phyloP scores from a whole-genome alignment of 1,140 invertebrate genomes.

The Cheumatopsyche charites region DNA sequence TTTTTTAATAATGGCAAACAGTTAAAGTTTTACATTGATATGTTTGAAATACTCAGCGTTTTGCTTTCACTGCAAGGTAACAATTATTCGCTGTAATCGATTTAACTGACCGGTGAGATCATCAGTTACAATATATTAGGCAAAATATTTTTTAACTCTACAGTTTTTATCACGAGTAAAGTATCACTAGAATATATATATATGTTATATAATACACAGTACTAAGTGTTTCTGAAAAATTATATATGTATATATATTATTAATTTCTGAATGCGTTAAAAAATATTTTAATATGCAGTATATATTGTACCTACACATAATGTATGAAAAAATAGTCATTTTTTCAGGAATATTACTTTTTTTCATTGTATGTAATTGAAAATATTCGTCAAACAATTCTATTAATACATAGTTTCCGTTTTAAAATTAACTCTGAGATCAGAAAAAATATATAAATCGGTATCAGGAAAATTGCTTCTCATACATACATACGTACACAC shows the following conservation, averaged over 20 bases:
- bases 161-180: constrained; percentile 31
- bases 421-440: constrained; percentile 13
- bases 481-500: constrained; percentile 10
- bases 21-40: constrained; percentile 49
- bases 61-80: constrained; percentile 37
- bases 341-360: constrained; percentile 9
- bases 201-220: neutral
- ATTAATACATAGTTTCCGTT: neutral
- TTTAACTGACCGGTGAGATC: constrained; percentile 25
- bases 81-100: constrained; percentile 34
- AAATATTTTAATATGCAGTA: constrained; percentile 11
- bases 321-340: constrained; percentile 26
- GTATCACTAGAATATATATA: constrained; percentile 26
- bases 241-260: neutral
- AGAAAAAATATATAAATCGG: constrained; percentile 23
- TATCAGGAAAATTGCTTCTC: neutral
- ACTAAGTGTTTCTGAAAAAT: constrained; percentile 26
- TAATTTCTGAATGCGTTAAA: neutral
- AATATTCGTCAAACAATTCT: constrained; percentile 8
- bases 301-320: constrained; percentile 20
- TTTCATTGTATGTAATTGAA: constrained; percentile 15
- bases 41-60: constrained; percentile 44
- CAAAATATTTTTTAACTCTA: constrained; percentile 30
- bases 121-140: constrained; percentile 29
- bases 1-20: constrained; percentile 48